Percentiles rank a stretch among this genome's conserved stretches.
Evolutionary conservation across 2,797 vertebrate genomes (phyloP).

Genomic region (Loriculus beryllinus): DNA sequence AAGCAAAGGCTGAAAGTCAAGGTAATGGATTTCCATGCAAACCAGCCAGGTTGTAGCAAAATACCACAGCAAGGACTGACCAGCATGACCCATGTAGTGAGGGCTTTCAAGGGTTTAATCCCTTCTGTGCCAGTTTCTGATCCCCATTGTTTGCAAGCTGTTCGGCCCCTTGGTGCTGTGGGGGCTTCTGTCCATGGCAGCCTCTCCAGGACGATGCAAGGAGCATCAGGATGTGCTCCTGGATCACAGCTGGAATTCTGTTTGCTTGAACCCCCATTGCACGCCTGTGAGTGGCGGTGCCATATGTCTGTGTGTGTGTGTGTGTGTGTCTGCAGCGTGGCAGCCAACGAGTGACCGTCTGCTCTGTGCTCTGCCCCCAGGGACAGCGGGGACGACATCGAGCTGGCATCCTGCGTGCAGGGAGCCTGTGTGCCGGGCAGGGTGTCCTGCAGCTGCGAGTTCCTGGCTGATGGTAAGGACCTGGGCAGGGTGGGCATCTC

Average conservation of each 20-base stretch:
- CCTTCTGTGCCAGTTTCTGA: rapidly evolving
- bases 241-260: background rate
- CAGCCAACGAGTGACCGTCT: rapidly evolving
- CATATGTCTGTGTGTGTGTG: rapidly evolving
- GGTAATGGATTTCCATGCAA: background rate
- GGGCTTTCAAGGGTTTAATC: background rate
- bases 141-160: background rate
- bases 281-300: background rate
- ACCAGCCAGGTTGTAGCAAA: background rate
- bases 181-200: background rate
- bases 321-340: background rate
- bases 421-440: conserved; percentile 83
- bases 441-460: conserved; percentile 91
- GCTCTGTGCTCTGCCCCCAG: conserved; percentile 69
- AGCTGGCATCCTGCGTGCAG: conserved; percentile 87
- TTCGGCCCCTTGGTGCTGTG: background rate
- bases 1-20: background rate
- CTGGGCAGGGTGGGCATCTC: background rate
- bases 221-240: background rate
- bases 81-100: rapidly evolving
- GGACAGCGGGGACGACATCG: conserved; percentile 93
- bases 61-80: background rate
- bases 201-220: background rate
- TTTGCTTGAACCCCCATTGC: rapidly evolving
- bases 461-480: conserved; percentile 87